phyloP scores from a whole-genome alignment of 2,888 invertebrate species.

The Tinea trinotella region DNA sequence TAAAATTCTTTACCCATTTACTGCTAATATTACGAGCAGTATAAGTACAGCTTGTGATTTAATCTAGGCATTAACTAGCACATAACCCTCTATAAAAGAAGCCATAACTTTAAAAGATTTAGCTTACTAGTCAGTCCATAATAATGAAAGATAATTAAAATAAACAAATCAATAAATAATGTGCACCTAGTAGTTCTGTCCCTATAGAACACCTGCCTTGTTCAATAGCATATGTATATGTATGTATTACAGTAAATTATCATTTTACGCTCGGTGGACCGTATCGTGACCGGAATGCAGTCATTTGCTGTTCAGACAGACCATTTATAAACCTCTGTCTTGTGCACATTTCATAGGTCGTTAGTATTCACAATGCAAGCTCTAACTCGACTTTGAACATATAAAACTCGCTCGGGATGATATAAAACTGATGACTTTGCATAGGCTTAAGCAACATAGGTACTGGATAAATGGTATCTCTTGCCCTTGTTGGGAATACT shows the following conservation, averaged over 20 bases:
- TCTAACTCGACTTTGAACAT: constrained; percentile 3
- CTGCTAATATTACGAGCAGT: too few species aligned
- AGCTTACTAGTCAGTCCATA: too few species aligned
- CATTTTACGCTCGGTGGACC: constrained; percentile 33
- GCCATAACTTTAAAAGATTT: too few species aligned
- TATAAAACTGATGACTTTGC: neutral
- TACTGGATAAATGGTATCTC: too few species aligned
- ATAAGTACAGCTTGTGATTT: too few species aligned
- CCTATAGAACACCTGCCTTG: constrained; percentile 6
- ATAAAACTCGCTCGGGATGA: constrained; percentile 3
- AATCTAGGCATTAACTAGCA: too few species aligned
- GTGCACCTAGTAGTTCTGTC: neutral
- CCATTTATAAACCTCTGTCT: constrained; percentile 33
- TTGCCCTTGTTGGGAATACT: too few species aligned
- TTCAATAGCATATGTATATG: neutral
- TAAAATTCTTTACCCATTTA: too few species aligned
- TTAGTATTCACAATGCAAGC: constrained; percentile 36
- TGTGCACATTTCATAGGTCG: constrained; percentile 33
- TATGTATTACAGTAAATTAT: constrained; percentile 36
- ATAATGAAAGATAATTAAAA: too few species aligned
- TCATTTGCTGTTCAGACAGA: constrained; percentile 28
- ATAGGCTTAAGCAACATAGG: neutral
- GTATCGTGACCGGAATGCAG: constrained; percentile 43
- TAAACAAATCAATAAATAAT: too few species aligned
- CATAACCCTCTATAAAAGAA: too few species aligned